Conservation (phyloP, 1,140 invertebrate genomes). For the Cryptotermes secundus region DNA sequence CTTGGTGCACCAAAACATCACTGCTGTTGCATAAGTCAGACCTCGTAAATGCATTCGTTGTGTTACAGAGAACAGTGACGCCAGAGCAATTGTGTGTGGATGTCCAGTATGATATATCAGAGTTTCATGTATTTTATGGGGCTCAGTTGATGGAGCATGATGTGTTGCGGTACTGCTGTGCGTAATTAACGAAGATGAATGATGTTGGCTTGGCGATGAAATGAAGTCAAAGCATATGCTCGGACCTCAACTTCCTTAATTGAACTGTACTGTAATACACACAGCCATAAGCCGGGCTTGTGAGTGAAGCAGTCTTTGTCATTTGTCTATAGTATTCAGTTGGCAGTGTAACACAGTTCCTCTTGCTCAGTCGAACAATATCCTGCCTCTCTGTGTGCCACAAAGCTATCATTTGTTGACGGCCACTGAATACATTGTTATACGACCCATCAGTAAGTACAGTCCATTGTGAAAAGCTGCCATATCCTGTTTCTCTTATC, state of each 20-base stretch:
- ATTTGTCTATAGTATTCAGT: not conserved
- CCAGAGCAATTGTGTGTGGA: no score
- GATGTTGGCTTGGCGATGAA: conserved; percentile 15
- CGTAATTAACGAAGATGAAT: conserved; percentile 3
- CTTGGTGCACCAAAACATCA: no score
- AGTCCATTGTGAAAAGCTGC: not conserved
- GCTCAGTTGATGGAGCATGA: not conserved
- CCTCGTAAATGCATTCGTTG: no score
- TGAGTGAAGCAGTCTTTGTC: not conserved
- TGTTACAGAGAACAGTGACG: no score
- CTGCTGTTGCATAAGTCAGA: no score
- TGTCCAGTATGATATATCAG: not conserved
- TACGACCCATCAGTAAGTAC: not conserved
- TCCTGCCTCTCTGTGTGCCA: not conserved
- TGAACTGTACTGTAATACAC: not conserved
- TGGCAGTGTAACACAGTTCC: not conserved
- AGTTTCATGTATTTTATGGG: not conserved
- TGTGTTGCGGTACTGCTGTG: not conserved
- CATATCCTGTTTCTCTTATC: no score
- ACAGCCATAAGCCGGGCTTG: not conserved
- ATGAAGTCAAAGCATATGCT: not conserved
- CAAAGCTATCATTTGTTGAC: not conserved
- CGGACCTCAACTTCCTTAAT: not conserved
- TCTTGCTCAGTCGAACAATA: not conserved
- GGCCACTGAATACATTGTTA: not conserved